phyloP scores from a whole-genome alignment of 2,888 invertebrate species.

The Erebia epiphron region DNA sequence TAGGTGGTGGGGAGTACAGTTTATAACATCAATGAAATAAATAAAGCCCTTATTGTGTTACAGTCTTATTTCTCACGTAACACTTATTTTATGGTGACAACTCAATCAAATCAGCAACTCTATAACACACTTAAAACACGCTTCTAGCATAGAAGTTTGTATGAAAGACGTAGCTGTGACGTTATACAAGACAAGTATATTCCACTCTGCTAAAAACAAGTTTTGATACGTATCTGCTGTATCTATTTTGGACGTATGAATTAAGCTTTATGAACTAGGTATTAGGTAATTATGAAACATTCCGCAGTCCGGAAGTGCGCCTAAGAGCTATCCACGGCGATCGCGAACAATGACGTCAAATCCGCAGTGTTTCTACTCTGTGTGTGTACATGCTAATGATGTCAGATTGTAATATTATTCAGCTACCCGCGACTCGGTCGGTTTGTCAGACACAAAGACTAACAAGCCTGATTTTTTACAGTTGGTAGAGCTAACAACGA shows the following conservation, averaged over 20 bases:
- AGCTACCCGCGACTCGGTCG: background rate
- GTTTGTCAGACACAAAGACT: background rate
- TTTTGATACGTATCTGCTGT: background rate
- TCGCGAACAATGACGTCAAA: slow-evolving; percentile 21
- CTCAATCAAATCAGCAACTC: no score
- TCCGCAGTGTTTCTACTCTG: background rate
- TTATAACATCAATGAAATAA: no score
- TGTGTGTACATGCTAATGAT: background rate
- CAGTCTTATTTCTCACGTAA: no score
- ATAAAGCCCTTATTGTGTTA: no score
- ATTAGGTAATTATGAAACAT: background rate
- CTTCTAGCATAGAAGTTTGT: no score
- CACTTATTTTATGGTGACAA: no score
- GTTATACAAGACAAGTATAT: no score
- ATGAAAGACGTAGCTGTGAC: no score
- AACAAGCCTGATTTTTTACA: background rate
- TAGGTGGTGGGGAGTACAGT: no score
- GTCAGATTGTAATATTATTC: background rate
- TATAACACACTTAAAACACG: no score
- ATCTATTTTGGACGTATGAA: background rate
- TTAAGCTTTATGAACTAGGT: background rate
- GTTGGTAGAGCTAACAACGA: background rate
- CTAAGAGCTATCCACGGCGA: slow-evolving; percentile 9
- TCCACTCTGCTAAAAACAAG: no score
- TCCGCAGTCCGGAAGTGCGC: slow-evolving; percentile 31